These are phyloP conservation scores for Lanius collurio DNA, from an alignment of 2,113 vertebrate species.

Conservation along the genomic window DNA sequence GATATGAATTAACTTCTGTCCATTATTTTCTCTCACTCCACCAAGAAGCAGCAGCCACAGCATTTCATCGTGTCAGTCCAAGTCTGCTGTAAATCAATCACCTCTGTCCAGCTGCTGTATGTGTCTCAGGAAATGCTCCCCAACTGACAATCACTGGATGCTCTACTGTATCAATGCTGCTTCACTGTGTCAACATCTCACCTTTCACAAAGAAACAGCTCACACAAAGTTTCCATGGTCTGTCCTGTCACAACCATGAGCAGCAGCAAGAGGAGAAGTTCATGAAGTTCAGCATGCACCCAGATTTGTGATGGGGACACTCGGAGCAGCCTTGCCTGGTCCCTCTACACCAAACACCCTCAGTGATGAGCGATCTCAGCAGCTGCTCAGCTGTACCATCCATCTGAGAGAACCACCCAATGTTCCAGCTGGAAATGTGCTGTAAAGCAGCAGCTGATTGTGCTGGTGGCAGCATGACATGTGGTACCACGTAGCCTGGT, in stretches of 20 bases:
- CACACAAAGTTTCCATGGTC: not conserved
- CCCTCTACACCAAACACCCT: not conserved
- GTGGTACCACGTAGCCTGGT: not conserved
- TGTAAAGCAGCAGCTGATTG: not conserved
- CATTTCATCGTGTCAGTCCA: not conserved
- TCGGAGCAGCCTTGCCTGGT: not conserved
- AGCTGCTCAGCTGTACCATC: not conserved
- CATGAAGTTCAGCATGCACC: fast-evolving
- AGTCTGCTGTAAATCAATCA: not conserved
- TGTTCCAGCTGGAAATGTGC: not conserved
- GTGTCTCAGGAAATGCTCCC: not conserved
- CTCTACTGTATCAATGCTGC: not conserved
- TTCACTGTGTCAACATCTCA: not conserved
- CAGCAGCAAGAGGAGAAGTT: not conserved
- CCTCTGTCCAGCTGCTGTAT: not conserved
- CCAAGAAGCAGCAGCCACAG: not conserved
- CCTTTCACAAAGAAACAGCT: not conserved
- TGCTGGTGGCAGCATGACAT: not conserved
- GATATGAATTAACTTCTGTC: not conserved
- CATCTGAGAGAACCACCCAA: no score
- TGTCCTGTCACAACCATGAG: not conserved
- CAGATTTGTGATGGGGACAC: fast-evolving
- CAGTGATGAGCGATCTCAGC: not conserved
- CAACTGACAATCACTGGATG: not conserved
- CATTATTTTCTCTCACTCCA: not conserved